These are phyloP conservation scores for Epinephelus awoara DNA, from an alignment of 2,797 vertebrate species.

Conservation along the genomic window DNA sequence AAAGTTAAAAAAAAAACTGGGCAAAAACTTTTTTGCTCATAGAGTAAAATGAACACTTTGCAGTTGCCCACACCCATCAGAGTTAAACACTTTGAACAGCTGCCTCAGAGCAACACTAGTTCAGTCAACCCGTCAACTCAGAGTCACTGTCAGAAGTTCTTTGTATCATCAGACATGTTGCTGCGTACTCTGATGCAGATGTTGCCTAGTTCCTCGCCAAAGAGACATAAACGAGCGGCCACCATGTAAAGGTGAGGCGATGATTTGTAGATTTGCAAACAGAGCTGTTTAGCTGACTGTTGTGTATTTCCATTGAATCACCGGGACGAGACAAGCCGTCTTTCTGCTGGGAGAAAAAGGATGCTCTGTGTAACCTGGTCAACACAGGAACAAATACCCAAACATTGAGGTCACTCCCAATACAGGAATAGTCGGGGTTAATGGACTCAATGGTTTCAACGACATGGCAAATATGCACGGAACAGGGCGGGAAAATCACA, in stretches of 20 bases:
- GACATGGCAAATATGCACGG: constrained; percentile 58
- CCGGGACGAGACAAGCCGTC: constrained; percentile 58
- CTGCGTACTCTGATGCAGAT: neutral
- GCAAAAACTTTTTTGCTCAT: neutral
- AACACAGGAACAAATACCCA: constrained; percentile 72
- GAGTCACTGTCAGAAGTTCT: constrained; percentile 3
- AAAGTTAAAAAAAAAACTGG: too few relatives aligned
- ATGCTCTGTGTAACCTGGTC: constrained; percentile 70
- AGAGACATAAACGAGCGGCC: neutral
- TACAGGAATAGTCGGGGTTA: constrained; percentile 72
- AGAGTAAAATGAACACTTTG: constrained; percentile 18
- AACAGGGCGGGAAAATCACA: constrained; percentile 57
- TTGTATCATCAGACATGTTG: constrained; percentile 5
- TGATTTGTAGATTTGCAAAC: constrained; percentile 63
- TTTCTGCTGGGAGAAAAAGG: constrained; percentile 71
- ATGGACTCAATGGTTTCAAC: constrained; percentile 61
- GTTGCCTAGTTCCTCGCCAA: neutral
- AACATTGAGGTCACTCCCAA: constrained; percentile 76
- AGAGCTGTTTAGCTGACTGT: constrained; percentile 49
- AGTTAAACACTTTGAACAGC: constrained; percentile 28
- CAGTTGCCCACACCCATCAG: constrained; percentile 24
- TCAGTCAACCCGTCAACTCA: neutral
- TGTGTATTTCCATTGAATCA: constrained; percentile 70
- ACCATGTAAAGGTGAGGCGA: constrained; percentile 14
- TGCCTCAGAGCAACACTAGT: constrained; percentile 3